Evolutionary conservation across 2,888 invertebrate species (phyloP), one percentile per base, ranked within the genome.

Genomic region (Plagiodera versicolora): DNA sequence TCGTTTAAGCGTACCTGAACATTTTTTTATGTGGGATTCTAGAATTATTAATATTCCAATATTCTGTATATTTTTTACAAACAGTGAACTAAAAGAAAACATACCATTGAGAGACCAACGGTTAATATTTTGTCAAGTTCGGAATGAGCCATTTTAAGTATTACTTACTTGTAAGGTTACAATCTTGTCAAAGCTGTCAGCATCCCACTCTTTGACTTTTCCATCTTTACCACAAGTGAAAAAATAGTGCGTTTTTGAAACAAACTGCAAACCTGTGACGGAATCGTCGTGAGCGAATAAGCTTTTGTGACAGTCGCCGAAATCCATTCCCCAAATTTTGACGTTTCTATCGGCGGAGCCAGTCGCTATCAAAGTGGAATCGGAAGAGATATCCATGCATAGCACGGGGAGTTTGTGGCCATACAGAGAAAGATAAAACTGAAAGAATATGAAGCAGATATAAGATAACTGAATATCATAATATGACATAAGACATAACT

Each of bases 301-400:
- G 0, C 96, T 96, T 74, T 88, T 89, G 81, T 96, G 98, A 72
- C 97, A 98, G 79, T 99, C 97, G n/a, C 98, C 98, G 79, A 96
- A 98, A 81, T 98, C 97, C 81, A 98, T 85, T 32, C 98, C 98
- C 98, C 98, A 99, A 64, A 99, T 89, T 83, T 98, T 97, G 24
- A 98, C 87, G 78, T 94, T 97, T 44, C 96, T 87, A 82, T 99
- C 99, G 0, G 93, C 92, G 1, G 98, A 97, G 6, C 98, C 98
- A 0, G 98, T 97, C 9, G 89, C 93, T 66, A 98, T 90, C 19
- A 98, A 78, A 9, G 87, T 86, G 0, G 90, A 91, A 78, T 95
- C 95, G 69, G 90, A 89, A 11, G 94, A 94, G 61, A 98, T 95
- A 77, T 98, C 98, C 84, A 98, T 84, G 73, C 94, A 93, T 0